phyloP scores from a whole-genome alignment of 2,113 vertebrate species.

The Ranitomeya variabilis region DNA sequence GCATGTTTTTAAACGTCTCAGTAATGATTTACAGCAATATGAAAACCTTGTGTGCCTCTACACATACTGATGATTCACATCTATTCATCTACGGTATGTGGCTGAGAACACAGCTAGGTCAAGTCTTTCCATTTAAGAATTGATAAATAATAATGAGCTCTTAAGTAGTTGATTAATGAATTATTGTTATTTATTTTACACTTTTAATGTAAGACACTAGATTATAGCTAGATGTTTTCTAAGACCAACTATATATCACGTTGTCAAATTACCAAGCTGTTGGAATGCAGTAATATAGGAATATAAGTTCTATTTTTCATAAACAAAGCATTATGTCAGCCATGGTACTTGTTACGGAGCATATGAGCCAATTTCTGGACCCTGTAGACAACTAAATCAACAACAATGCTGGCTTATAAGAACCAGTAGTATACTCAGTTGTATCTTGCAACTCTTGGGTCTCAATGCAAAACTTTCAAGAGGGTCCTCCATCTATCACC shows the following conservation, averaged over 20 bases:
- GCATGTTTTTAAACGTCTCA: slow-evolving; percentile 36
- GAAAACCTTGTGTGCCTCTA: slow-evolving; percentile 25
- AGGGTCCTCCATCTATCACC: too few relatives aligned
- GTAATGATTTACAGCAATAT: slow-evolving; percentile 37
- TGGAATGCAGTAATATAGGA: background rate
- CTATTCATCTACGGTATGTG: slow-evolving; percentile 21
- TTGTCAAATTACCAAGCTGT: background rate
- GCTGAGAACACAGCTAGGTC: background rate
- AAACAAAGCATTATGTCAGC: background rate
- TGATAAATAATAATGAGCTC: background rate
- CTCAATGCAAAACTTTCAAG: too few relatives aligned
- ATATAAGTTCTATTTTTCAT: background rate
- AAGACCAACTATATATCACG: background rate
- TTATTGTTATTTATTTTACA: slow-evolving; percentile 1
- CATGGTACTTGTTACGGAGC: too few relatives aligned
- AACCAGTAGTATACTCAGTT: too few relatives aligned
- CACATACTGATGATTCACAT: slow-evolving; percentile 14
- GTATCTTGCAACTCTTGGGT: too few relatives aligned
- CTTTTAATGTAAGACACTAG: background rate
- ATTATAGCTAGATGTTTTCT: background rate
- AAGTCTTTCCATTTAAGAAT: background rate
- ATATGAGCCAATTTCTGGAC: too few relatives aligned
- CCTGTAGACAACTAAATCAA: too few relatives aligned
- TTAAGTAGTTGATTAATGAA: slow-evolving; percentile 3
- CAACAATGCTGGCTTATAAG: too few relatives aligned